Base-by-base conservation (phyloP, 2,888 invertebrate genomes). In the Machimus atricapillus region DNA sequence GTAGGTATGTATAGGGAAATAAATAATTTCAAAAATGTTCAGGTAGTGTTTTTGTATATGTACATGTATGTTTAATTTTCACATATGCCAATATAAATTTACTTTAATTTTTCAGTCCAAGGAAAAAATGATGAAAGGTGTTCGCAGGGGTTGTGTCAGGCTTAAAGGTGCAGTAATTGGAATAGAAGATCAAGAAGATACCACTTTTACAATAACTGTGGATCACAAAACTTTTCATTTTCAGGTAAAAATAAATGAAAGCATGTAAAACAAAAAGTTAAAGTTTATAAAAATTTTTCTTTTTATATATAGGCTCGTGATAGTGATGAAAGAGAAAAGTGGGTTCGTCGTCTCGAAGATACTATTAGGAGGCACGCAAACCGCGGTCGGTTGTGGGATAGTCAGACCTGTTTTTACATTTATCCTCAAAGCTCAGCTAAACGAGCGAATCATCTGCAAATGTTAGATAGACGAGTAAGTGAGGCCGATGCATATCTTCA, bases 211-310 rank as follows among this genome's bases (percentile, higher is more conserved):
- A 81, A 98, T 99, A 91, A 99, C 98, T 6, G 99, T 99, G 82
- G 99, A 99, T 93, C 98, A 98, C 90, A 99, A 99, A 93, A 98
- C 98, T 16, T 99, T 99, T 93, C 99, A 99, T 93, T 98, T 99
- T 93, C 99, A 99, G 95, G 95, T 94, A 90, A 90, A 46, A 46
- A 46, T 14, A 46, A 40, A 4, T 40, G 4, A 37, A 8, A 37
- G 8, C 37, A 37, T 37, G 12, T 40, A 12, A 12, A 12, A 40
- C 1, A 12, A 12, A 12, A 2, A 40, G 2, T 12, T 12, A 37
- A 37, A 12, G 40, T 40, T 1, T 37, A 37, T 37, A 37, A 37
- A 37, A 37, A 40, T 34, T 34, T 40, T 74, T 58, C n/a, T n/a
- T n/a, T n/a, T n/a, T n/a, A n/a, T n/a, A 58, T 46, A 87, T 96